Percentiles rank a stretch among this genome's conserved stretches.
These are phyloP conservation scores for Oryzias dopingdopingensis DNA, from an alignment of 2,797 vertebrate species.

Conservation along the genomic window DNA sequence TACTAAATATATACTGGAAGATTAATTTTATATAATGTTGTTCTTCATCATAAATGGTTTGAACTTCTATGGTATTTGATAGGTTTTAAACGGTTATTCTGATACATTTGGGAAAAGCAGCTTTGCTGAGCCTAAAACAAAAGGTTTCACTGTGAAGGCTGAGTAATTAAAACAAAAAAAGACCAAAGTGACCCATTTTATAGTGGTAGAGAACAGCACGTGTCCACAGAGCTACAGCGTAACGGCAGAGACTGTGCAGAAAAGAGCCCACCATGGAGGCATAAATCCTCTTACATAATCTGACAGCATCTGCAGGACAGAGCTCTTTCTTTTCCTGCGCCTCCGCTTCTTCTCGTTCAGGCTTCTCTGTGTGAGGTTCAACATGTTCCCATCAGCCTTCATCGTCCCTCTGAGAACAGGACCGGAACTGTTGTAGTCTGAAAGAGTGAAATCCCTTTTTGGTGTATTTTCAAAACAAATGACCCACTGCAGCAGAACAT, in stretches of 20 bases:
- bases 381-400: constrained; percentile 19
- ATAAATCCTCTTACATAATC: constrained; percentile 29
- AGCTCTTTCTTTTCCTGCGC: constrained; percentile 8
- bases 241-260: constrained; percentile 22
- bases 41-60: no score
- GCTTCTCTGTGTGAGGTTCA: constrained; percentile 12
- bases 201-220: not conserved
- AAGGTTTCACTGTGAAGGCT: not conserved
- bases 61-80: no score
- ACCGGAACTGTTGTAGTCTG: constrained; percentile 38
- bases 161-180: not conserved
- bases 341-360: constrained; percentile 2
- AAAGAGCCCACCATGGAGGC: constrained; percentile 9
- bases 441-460: constrained; percentile 2
- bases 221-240: constrained; percentile 24
- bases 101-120: constrained; percentile 27
- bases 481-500: no score
- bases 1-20: no score
- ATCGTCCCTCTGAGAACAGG: constrained; percentile 2
- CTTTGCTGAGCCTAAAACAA: constrained; percentile 5
- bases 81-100: constrained; percentile 16
- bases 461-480: no score
- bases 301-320: constrained; percentile 15
- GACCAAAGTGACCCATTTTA: constrained; percentile 6
- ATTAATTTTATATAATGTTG: no score